Conservation (phyloP, 1,140 invertebrate genomes). For the Bradysia coprophila region DNA sequence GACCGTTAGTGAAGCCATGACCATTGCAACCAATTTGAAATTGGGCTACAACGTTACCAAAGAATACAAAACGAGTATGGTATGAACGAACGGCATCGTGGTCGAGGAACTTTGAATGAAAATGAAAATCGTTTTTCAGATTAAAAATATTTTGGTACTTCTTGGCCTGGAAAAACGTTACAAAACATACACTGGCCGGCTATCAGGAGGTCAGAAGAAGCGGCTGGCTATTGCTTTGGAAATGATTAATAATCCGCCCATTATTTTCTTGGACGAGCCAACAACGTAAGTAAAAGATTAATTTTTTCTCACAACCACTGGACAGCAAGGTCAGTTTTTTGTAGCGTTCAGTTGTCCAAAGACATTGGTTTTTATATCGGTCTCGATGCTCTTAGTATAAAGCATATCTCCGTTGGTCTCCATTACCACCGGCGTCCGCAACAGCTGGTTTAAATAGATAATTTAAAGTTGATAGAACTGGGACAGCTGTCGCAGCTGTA, state of each 20-base stretch:
- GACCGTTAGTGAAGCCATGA: constrained; percentile 69
- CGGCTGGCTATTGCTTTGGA: constrained; percentile 74
- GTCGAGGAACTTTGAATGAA: not conserved
- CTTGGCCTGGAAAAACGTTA: constrained; percentile 43
- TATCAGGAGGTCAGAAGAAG: constrained; percentile 79
- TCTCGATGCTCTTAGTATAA: not conserved
- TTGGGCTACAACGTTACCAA: constrained; percentile 41
- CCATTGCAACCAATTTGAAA: constrained; percentile 68
- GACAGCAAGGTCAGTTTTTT: not conserved
- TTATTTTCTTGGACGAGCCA: constrained; percentile 87
- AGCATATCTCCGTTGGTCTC: too few relatives aligned
- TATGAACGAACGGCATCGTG: constrained; percentile 6
- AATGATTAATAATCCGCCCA: constrained; percentile 68
- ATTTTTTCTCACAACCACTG: constrained; percentile 1
- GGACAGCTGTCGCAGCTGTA: too few relatives aligned
- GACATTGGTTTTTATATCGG: not conserved
- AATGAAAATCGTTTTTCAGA: constrained; percentile 20
- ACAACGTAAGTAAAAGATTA: constrained; percentile 49
- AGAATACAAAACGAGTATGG: constrained; percentile 14
- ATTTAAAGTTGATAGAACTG: too few relatives aligned
- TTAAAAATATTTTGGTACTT: constrained; percentile 50
- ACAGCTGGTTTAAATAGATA: too few relatives aligned
- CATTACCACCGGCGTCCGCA: too few relatives aligned
- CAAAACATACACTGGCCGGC: constrained; percentile 43
- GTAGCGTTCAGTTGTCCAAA: not conserved